Percentiles rank a stretch among this genome's conserved stretches.
Evolutionary conservation across 2,888 invertebrate species (phyloP).

Genomic region (Hoplodrina ambigua): DNA sequence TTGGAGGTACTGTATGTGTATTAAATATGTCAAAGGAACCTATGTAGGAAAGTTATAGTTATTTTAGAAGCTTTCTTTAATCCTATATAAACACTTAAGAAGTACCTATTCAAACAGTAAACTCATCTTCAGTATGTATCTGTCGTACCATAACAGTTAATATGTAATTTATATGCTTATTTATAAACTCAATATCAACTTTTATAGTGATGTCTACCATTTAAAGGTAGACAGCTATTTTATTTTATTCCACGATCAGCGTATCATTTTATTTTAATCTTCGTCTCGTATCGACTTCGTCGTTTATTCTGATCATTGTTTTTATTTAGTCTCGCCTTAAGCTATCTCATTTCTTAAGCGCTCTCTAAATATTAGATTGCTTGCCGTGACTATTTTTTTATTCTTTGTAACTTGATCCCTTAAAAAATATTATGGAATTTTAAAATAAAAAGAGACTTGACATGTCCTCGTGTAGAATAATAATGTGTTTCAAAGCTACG

Average conservation of each 20-base stretch:
- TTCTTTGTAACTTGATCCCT: slow-evolving; percentile 32
- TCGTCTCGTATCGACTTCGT: slow-evolving; percentile 16
- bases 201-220: too few species aligned
- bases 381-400: slow-evolving; percentile 35
- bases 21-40: neutral
- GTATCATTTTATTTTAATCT: slow-evolving; percentile 32
- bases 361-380: slow-evolving; percentile 46
- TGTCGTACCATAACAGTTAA: too few species aligned
- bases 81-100: neutral
- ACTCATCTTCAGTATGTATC: too few species aligned
- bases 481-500: slow-evolving; percentile 18
- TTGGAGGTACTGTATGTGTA: slow-evolving; percentile 1
- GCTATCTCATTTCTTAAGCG: slow-evolving; percentile 48
- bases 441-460: slow-evolving; percentile 24
- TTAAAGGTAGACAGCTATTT: neutral
- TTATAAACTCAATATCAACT: too few species aligned
- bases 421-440: slow-evolving; percentile 31
- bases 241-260: slow-evolving; percentile 11
- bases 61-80: neutral
- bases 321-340: slow-evolving; percentile 36
- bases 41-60: neutral
- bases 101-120: neutral
- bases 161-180: too few species aligned
- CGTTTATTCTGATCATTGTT: slow-evolving; percentile 36
- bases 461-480: slow-evolving; percentile 17